Conservation (phyloP, 2,888 invertebrate genomes). For the Smittia sp. region DNA sequence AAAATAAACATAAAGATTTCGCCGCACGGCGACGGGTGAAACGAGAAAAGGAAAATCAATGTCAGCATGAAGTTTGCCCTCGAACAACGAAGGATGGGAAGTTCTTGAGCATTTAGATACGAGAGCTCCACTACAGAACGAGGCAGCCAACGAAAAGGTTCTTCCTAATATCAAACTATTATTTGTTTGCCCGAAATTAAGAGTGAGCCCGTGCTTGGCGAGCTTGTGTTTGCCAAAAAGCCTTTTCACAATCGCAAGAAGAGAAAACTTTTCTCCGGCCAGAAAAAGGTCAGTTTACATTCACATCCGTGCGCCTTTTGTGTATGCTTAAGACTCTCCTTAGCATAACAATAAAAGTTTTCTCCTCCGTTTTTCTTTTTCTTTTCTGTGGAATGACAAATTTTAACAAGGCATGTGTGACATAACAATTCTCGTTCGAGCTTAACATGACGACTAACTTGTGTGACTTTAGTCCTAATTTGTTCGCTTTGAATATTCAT, state of each 20-base stretch:
- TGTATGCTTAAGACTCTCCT: constrained; percentile 1
- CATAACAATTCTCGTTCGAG: constrained; percentile 8
- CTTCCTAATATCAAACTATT: constrained; percentile 1
- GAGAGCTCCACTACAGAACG: too few relatives aligned
- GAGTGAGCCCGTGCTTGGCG: background rate
- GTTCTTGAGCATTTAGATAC: background rate
- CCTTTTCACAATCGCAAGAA: background rate
- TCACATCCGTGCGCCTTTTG: constrained; percentile 9
- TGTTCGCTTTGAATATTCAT: background rate
- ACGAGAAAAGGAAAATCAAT: constrained; percentile 21
- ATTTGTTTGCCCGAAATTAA: constrained; percentile 16
- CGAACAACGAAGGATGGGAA: background rate
- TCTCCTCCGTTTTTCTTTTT: background rate
- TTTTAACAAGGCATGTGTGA: constrained; percentile 29
- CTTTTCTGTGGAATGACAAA: background rate
- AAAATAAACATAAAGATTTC: constrained; percentile 26
- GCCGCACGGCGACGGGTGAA: background rate
- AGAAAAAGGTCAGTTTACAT: constrained; percentile 20
- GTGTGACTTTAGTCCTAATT: constrained; percentile 1
- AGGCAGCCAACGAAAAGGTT: background rate
- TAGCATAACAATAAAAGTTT: constrained; percentile 14
- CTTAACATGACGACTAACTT: background rate
- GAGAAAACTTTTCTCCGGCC: background rate
- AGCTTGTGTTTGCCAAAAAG: background rate
- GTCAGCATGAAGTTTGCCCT: constrained; percentile 16